These are phyloP conservation scores for Drymodes brunneopygia DNA, from an alignment of 2,113 vertebrate species.

Conservation along the genomic window DNA sequence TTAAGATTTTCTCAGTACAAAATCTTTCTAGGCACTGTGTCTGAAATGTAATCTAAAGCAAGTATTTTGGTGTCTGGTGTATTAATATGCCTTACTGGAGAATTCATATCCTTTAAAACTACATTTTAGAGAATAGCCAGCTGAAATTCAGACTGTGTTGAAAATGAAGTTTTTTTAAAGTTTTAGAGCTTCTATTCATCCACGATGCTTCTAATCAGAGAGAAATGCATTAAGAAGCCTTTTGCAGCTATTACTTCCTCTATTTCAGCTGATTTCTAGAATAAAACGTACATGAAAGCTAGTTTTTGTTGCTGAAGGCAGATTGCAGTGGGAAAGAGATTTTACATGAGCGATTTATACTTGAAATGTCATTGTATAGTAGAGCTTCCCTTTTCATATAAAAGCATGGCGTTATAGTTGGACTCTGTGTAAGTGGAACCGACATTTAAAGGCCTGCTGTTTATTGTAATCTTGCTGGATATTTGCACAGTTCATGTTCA, in stretches of 20 bases:
- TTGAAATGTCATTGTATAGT: neutral
- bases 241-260: neutral
- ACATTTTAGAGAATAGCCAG: neutral
- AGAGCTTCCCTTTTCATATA: neutral
- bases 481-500: neutral
- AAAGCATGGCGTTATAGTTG: neutral
- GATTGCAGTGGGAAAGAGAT: neutral
- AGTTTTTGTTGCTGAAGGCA: neutral
- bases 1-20: neutral
- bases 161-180: neutral
- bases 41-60: neutral
- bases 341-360: rapidly evolving
- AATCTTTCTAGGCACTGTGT: neutral
- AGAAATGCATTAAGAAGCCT: neutral
- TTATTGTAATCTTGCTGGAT: neutral
- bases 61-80: neutral
- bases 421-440: neutral
- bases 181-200: neutral
- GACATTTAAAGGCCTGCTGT: neutral
- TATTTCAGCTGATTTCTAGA: neutral
- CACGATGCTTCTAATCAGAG: neutral
- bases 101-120: neutral
- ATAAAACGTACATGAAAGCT: neutral
- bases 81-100: neutral
- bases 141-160: neutral